These are phyloP conservation scores for Carpatolechia fugitivella DNA, from an alignment of 2,888 invertebrate species.

Conservation along the genomic window DNA sequence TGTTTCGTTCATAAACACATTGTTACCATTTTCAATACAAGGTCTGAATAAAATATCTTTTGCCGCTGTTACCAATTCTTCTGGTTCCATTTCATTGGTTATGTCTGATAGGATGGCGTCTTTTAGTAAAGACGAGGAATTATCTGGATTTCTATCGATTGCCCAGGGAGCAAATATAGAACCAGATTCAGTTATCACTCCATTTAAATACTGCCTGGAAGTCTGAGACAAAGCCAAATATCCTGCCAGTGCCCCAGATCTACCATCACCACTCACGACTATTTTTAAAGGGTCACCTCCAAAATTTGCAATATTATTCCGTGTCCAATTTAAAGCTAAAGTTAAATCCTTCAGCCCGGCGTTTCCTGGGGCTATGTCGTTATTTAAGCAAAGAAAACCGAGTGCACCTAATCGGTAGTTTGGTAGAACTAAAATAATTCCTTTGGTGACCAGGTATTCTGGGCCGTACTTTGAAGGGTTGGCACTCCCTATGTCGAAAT, in stretches of 20 bases:
- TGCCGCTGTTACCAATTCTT: slow-evolving; percentile 35
- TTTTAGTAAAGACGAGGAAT: slow-evolving; percentile 46
- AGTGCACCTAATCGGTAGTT: slow-evolving; percentile 64
- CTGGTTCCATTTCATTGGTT: slow-evolving; percentile 22
- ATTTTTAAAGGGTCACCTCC: slow-evolving; percentile 60
- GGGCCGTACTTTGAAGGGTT: slow-evolving; percentile 57
- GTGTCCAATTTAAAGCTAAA: slow-evolving; percentile 57
- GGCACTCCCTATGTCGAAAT: slow-evolving; percentile 51
- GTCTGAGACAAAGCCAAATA: slow-evolving; percentile 49
- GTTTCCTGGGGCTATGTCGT: slow-evolving; percentile 57
- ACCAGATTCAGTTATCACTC: slow-evolving; percentile 63
- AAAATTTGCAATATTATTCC: slow-evolving; percentile 50
- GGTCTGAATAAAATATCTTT: slow-evolving; percentile 42
- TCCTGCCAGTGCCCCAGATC: slow-evolving; percentile 53
- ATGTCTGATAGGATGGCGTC: slow-evolving; percentile 38
- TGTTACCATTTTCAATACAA: slow-evolving; percentile 42
- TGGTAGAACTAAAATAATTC: slow-evolving; percentile 54
- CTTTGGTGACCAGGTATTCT: slow-evolving; percentile 47
- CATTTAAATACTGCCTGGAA: slow-evolving; percentile 45
- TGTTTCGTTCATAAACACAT: slow-evolving; percentile 42
- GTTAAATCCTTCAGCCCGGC: slow-evolving; percentile 61
- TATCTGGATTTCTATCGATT: slow-evolving; percentile 49
- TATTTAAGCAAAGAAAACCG: slow-evolving; percentile 60
- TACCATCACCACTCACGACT: slow-evolving; percentile 57
- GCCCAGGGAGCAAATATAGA: slow-evolving; percentile 57